phyloP scores from a whole-genome alignment of 1,140 invertebrate species.

The Calycopis cecrops region DNA sequence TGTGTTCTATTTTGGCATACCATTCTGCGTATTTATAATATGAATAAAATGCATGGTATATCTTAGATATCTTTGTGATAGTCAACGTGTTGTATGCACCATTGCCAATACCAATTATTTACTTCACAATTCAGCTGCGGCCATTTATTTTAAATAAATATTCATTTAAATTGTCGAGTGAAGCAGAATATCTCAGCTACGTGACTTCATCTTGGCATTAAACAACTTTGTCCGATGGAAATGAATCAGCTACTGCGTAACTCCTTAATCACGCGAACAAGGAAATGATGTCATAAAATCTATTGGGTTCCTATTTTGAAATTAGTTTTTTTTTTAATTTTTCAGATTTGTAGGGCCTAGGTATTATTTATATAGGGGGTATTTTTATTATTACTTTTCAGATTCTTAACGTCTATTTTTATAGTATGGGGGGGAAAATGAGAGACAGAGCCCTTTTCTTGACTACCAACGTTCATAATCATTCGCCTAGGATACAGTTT shows the following conservation, averaged over 20 bases:
- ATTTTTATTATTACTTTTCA: not conserved
- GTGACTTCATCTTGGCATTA: conserved; percentile 1
- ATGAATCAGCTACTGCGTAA: conserved; percentile 1
- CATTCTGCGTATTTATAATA: no score
- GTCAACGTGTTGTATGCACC: no score
- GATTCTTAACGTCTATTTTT: no score
- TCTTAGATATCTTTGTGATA: no score
- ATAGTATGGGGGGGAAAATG: no score
- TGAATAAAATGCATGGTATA: no score
- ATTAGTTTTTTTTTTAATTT: not conserved
- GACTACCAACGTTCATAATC: no score
- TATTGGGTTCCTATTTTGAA: not conserved
- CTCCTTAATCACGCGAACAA: not conserved
- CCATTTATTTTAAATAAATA: not conserved
- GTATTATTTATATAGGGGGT: not conserved
- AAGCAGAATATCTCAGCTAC: not conserved
- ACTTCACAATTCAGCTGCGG: not conserved
- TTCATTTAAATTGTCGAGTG: not conserved
- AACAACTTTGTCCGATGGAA: not conserved
- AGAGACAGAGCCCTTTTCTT: no score
- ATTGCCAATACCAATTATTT: no score
- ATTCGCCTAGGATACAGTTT: no score
- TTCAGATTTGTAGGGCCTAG: no score
- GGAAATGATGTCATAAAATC: not conserved
- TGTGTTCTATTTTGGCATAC: no score